Evolutionary conservation across 1,140 invertebrate species (phyloP), one percentile per base, ranked within the genome.

Genomic region (Leptinotarsa defecta): DNA sequence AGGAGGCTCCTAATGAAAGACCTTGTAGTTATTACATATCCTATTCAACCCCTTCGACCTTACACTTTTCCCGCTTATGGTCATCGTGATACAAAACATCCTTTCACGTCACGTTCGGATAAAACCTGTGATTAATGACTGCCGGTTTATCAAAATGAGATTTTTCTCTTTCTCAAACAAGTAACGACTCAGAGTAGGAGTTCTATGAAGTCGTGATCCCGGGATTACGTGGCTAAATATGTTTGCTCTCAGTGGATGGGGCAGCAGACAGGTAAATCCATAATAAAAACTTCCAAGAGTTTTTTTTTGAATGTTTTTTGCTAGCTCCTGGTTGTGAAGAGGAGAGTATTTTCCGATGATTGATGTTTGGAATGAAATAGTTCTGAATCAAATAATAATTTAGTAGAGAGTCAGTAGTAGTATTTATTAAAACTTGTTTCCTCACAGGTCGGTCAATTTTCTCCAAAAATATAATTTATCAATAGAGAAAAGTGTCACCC

Each of bases 41-140:
- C 1, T 57, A 13, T 57, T 57, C n/a, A 8, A 19, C 52, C 52
- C 52, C n/a, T 57, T 19, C n/a, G 52, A 4, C 52, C 52, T n/a
- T 57, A 17, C n/a, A 15, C 8, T 17, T 19, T 64, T 72, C 61
- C 67, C 80, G 79, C 75, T 78, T 78, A 77, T 75, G 75, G 77
- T 76, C 74, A 77, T 52, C 76, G 79, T 78, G 76, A 81, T 75
- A 78, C 73, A 73, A 77, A 76, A 80, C 79, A 80, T 81, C 80
- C 79, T 81, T 81, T 81, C 80, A 79, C 76, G 80, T 80, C 80
- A 80, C 80, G 79, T 78, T 74, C 76, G 77, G 80, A 80, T 81
- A 80, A 81, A 81, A 81, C 77, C 77, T n/a, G 79, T 81, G 80
- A 81, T 81, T 81, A 81, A 81, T 81, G 80, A 79, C 80, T 76